Evolutionary conservation across 2,888 invertebrate genomes (phyloP).

Genomic region (Eumacrocentrus americanus): DNA sequence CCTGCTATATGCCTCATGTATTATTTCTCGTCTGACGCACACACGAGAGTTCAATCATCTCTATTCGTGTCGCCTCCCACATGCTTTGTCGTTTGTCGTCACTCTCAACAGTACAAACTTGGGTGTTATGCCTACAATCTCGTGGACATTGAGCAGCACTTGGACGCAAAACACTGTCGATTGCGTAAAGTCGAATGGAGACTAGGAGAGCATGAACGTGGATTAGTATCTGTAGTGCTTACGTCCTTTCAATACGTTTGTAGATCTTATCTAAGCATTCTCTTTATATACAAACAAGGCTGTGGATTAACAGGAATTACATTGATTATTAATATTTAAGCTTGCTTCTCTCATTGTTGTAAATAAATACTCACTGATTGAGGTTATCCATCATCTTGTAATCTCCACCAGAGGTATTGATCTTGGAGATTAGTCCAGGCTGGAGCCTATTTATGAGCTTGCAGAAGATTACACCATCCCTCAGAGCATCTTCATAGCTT

Average conservation of each 20-base stretch:
- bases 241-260: no score
- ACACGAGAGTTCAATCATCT: neutral
- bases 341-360: no score
- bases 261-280: no score
- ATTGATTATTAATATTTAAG: neutral
- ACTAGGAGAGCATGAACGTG: conserved; percentile 45
- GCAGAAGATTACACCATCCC: conserved; percentile 86
- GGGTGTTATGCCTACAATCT: no score
- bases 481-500: conserved; percentile 78
- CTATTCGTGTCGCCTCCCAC: neutral
- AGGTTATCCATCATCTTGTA: conserved; percentile 98
- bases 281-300: no score
- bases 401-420: conserved; percentile 85
- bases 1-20: neutral
- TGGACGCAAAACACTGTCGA: conserved; percentile 56
- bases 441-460: conserved; percentile 87
- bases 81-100: neutral
- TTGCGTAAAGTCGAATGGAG: conserved; percentile 57
- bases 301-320: no score
- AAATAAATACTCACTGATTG: conserved; percentile 86
- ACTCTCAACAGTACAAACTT: no score
- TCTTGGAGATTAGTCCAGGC: conserved; percentile 83
- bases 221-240: conserved; percentile 22
- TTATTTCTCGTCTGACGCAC: neutral
- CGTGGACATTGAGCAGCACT: conserved; percentile 36